A percentile compares a stretch with the other conserved stretches of the same genome.
Conservation (phyloP, 35 echinoderm and acorn worm species). For the Holothuria glaberrima region DNA sequence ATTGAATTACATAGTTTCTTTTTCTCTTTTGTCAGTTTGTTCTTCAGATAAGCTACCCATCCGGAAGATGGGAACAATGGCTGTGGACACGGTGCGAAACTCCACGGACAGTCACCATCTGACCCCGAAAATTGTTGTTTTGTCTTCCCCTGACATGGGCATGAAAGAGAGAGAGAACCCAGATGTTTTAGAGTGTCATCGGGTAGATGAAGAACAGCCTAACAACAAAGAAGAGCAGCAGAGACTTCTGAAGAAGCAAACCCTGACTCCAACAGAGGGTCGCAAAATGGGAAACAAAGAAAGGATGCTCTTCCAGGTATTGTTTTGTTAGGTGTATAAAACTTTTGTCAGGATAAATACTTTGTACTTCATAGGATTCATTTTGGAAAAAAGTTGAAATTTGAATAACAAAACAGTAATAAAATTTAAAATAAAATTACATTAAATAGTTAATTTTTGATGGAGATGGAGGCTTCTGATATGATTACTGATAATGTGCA, state of each 20-base stretch:
- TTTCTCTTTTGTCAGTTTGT: neutral
- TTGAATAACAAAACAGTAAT: too few species aligned
- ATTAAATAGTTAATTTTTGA: too few species aligned
- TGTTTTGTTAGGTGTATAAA: too few species aligned
- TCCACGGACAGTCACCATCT: conserved; percentile 36
- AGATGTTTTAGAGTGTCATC: conserved; percentile 53
- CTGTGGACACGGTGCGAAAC: conserved; percentile 43
- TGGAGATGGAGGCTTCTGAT: neutral
- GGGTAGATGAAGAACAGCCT: conserved; percentile 48
- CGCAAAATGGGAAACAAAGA: conserved; percentile 46
- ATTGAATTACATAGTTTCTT: neutral
- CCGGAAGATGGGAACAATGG: conserved; percentile 60
- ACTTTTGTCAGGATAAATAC: neutral
- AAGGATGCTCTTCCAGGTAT: conserved; percentile 44
- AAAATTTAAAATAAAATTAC: too few species aligned
- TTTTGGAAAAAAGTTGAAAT: too few species aligned
- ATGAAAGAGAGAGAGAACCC: conserved; percentile 53
- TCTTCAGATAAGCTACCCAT: neutral
- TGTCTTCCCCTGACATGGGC: conserved; percentile 37
- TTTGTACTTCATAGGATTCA: too few species aligned
- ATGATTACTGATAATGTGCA: neutral
- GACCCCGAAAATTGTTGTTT: conserved; percentile 50
- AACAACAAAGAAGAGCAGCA: conserved; percentile 47
- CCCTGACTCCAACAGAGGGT: conserved; percentile 12
- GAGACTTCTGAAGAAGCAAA: conserved; percentile 38